Percentiles rank a stretch among this genome's conserved stretches.
Evolutionary conservation across 2,888 invertebrate species (phyloP).

Genomic region (Holacanthella duospinosa): DNA sequence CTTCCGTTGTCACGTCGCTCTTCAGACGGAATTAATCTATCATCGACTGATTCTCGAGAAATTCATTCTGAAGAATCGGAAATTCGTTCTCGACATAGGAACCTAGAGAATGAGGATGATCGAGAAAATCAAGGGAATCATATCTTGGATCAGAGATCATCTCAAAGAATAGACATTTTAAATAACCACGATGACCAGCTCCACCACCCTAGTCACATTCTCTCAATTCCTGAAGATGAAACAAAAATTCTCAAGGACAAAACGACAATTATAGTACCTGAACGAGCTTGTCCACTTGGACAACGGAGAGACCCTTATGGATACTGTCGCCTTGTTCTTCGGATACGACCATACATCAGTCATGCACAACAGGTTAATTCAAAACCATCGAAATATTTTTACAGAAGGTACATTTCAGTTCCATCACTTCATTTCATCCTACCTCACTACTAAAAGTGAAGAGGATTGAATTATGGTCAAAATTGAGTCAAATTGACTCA

Average conservation of each 20-base stretch:
- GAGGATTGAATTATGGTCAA: background rate
- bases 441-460: background rate
- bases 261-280: slow-evolving; percentile 4
- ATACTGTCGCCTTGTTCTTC: background rate
- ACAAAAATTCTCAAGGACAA: slow-evolving; percentile 7
- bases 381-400: background rate
- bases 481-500: too few relatives aligned
- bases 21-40: too few relatives aligned
- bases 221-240: background rate
- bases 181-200: background rate
- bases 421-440: slow-evolving; percentile 6
- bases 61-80: background rate
- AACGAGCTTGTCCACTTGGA: background rate
- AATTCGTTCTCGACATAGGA: too few relatives aligned
- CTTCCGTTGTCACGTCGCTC: background rate
- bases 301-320: slow-evolving; percentile 4
- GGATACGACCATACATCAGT: background rate
- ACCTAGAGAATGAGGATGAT: too few relatives aligned
- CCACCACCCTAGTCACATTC: background rate
- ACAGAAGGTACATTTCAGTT: background rate
- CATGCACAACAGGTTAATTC: background rate
- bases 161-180: background rate
- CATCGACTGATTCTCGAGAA: background rate
- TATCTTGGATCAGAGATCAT: background rate
- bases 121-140: background rate